These are phyloP conservation scores for Pocota personata DNA, from an alignment of 2,888 invertebrate species.

Conservation along the genomic window DNA sequence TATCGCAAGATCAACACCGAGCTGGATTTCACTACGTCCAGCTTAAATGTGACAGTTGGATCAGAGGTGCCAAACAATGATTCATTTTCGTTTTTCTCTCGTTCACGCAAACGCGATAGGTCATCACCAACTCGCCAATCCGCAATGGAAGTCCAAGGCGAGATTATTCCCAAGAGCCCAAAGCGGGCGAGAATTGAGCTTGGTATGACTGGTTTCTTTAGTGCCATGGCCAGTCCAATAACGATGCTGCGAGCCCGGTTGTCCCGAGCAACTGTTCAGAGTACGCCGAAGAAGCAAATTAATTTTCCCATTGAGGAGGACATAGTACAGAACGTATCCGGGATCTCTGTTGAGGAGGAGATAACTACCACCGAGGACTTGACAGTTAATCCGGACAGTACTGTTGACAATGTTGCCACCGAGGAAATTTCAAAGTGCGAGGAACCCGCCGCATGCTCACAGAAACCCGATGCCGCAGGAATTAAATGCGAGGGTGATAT, in stretches of 20 bases:
- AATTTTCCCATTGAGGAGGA: slow-evolving; percentile 75
- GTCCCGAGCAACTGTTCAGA: slow-evolving; percentile 78
- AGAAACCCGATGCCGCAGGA: slow-evolving; percentile 42
- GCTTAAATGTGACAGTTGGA: slow-evolving; percentile 82
- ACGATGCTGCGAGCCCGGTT: slow-evolving; percentile 79
- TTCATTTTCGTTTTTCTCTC: slow-evolving; percentile 80
- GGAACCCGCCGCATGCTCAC: slow-evolving; percentile 17
- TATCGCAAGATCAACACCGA: slow-evolving; percentile 80
- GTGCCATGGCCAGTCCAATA: slow-evolving; percentile 79
- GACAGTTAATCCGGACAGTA: slow-evolving; percentile 75
- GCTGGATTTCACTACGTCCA: slow-evolving; percentile 79
- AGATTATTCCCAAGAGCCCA: slow-evolving; percentile 76
- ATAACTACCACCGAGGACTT: slow-evolving; percentile 74
- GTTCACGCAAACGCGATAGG: slow-evolving; percentile 81
- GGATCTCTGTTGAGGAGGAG: slow-evolving; percentile 78
- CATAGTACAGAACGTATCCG: slow-evolving; percentile 78
- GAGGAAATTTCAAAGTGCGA: slow-evolving; percentile 4
- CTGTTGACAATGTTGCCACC: slow-evolving; percentile 56
- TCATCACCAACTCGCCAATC: slow-evolving; percentile 76
- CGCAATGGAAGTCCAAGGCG: slow-evolving; percentile 57
- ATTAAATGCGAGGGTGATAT: slow-evolving; percentile 26
- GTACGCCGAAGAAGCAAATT: slow-evolving; percentile 76
- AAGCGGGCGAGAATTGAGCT: slow-evolving; percentile 80
- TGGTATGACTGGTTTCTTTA: slow-evolving; percentile 77
- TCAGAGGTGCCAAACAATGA: slow-evolving; percentile 81